These are phyloP conservation scores for Rhinogobius similis DNA, from an alignment of 2,113 vertebrate genomes.

Conservation along the genomic window DNA sequence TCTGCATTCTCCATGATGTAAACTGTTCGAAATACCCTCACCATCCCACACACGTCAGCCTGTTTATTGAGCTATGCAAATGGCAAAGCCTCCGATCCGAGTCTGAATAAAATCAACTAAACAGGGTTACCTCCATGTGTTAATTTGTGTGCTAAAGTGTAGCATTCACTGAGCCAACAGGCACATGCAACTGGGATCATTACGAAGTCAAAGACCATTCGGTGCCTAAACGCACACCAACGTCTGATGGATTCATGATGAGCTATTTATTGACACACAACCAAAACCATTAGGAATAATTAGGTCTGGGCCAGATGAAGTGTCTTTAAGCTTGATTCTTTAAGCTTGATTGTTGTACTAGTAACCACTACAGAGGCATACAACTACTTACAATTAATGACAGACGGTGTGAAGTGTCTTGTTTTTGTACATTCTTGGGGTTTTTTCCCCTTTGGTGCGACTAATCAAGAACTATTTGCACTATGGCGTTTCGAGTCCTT, in stretches of 20 bases:
- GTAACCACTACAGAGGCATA: no score
- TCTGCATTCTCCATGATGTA: neutral
- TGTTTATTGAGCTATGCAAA: neutral
- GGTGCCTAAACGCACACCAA: neutral
- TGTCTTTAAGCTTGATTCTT: neutral
- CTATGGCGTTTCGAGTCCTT: no score
- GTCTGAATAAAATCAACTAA: neutral
- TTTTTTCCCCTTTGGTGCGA: no score
- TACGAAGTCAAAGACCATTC: neutral
- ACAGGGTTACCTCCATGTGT: neutral
- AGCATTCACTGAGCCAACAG: neutral
- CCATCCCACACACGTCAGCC: neutral
- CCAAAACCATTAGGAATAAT: slow-evolving; percentile 1
- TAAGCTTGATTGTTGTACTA: neutral
- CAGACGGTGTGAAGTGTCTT: no score
- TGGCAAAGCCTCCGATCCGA: neutral
- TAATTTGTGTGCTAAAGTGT: neutral
- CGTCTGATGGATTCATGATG: neutral
- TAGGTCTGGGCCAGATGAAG: neutral
- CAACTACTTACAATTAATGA: no score
- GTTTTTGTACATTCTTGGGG: no score
- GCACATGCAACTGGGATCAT: neutral
- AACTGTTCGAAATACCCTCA: neutral
- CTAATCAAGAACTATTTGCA: no score
- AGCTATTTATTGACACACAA: neutral